Evolutionary conservation across 1,140 invertebrate species (phyloP), one percentile per base, ranked within the genome.

Genomic region (Melanaphis sacchari): DNA sequence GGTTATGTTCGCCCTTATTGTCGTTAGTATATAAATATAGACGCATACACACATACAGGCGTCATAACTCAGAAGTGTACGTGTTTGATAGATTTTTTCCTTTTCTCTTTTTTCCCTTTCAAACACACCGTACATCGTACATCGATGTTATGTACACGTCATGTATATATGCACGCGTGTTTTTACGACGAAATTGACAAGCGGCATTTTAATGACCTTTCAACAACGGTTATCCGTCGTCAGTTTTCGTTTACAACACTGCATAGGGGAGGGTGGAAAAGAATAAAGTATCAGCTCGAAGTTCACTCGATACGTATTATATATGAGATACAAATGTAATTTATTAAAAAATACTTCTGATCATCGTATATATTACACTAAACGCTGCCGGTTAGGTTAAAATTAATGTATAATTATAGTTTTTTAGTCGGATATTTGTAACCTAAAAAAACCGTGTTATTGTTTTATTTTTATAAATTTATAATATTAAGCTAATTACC

Each of bases 181-280:
- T 90, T 91, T 43, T 76, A 43, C 26, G 90, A 91, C 40, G 31
- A 59, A 41, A 76, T 43, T 36, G 59, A 91, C 90, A 59, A 54
- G 31, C 41, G 31, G 38, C 90, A 21, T 91, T 76, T 91, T 91
- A 91, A 91, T 43, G 90, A 91, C 90, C 90, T 91, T 76, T 91
- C 88, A 54, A 52, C 88, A 89, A 89, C 22, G 43, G 46, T 52
- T 49, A 36, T 89, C 46, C 22, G 46, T 89, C 9, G 87, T 52
- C 21, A 38, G n/a, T 89, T 49, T 89, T 89, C 36, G 22, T 22
- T n/a, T 18, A 18, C 15, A 36, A 26, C 11, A 82, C 18, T 4
- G 8, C 24, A 26, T 54, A 26, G 9, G 59, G 2, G 31, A 0
- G 59, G 15, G 59, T n/a, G 15, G 15, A 66, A 66, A 66, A 66